Evolutionary conservation across 1,140 invertebrate genomes (phyloP).

Genomic region (Harpegnathos saltator): DNA sequence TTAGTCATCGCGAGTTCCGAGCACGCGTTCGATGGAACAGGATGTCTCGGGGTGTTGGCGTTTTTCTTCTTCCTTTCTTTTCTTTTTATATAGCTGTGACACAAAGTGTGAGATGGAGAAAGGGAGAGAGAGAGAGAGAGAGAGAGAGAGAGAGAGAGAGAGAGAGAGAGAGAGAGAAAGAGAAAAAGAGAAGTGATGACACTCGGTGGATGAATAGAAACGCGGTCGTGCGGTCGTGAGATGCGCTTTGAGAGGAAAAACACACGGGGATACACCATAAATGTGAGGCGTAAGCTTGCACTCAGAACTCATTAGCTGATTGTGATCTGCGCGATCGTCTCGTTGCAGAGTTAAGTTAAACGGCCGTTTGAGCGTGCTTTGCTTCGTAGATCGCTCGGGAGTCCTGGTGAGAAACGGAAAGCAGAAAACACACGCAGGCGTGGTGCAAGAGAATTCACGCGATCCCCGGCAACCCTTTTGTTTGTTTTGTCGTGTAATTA

Average conservation of each 20-base stretch:
- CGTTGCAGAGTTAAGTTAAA: slow-evolving; percentile 14
- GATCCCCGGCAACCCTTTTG: slow-evolving; percentile 9
- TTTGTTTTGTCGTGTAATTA: not conserved
- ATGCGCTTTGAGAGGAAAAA: slow-evolving; percentile 27
- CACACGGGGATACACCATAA: not conserved
- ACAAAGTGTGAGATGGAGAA: no score
- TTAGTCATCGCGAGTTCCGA: not conserved
- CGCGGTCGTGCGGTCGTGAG: not conserved
- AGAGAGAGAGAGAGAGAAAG: no score
- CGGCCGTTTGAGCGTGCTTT: not conserved
- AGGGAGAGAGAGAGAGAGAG: no score
- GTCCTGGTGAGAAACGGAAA: slow-evolving; percentile 43
- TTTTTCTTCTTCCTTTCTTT: no score
- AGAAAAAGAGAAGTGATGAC: no score
- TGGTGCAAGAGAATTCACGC: slow-evolving; percentile 27
- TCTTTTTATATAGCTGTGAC: no score
- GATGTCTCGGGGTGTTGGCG: no score
- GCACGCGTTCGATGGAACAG: not conserved
- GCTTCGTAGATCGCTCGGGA: not conserved
- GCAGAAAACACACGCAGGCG: slow-evolving; percentile 27
- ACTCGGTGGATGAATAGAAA: not conserved
- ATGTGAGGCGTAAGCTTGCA: not conserved
- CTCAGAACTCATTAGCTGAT: slow-evolving; percentile 31
- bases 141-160: no score
- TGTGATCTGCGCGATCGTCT: slow-evolving; percentile 34